Evolutionary conservation across 2,888 invertebrate species (phyloP).

Genomic region (Drosophila niveifrons): DNA sequence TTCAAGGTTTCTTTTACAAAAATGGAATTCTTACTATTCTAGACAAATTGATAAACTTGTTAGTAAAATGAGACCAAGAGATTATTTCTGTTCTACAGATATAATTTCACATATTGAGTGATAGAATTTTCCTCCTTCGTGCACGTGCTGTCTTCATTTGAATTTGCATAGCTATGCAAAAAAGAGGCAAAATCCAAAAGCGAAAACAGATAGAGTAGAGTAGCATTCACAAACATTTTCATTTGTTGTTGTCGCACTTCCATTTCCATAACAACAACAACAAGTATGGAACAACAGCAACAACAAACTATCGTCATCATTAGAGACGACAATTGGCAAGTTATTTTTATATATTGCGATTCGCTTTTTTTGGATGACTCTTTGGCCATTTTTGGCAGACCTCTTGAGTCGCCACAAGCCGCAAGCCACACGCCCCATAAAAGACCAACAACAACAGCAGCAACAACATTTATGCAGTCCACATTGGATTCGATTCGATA

Average conservation of each 20-base stretch:
- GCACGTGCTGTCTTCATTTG: slow-evolving; percentile 22
- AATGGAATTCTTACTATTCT: no score
- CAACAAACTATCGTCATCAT: slow-evolving; percentile 29
- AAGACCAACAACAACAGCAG: not conserved
- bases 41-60: not conserved
- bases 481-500: slow-evolving; percentile 5
- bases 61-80: not conserved
- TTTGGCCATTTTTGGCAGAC: slow-evolving; percentile 49
- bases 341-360: slow-evolving; percentile 36
- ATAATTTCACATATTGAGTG: not conserved
- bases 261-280: slow-evolving; percentile 39
- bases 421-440: slow-evolving; percentile 25
- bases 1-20: no score
- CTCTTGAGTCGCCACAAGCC: slow-evolving; percentile 32
- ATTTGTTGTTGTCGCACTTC: slow-evolving; percentile 31
- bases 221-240: slow-evolving; percentile 40
- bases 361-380: slow-evolving; percentile 30
- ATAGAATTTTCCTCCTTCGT: slow-evolving; percentile 1
- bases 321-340: slow-evolving; percentile 30
- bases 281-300: slow-evolving; percentile 6
- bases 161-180: slow-evolving; percentile 60
- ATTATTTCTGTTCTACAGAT: not conserved
- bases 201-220: slow-evolving; percentile 53
- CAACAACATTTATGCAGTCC: slow-evolving; percentile 46
- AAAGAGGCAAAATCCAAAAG: slow-evolving; percentile 33